Conservation (phyloP, 64 coral and sea anemone genomes). For the Stichodactyla helianthus region DNA sequence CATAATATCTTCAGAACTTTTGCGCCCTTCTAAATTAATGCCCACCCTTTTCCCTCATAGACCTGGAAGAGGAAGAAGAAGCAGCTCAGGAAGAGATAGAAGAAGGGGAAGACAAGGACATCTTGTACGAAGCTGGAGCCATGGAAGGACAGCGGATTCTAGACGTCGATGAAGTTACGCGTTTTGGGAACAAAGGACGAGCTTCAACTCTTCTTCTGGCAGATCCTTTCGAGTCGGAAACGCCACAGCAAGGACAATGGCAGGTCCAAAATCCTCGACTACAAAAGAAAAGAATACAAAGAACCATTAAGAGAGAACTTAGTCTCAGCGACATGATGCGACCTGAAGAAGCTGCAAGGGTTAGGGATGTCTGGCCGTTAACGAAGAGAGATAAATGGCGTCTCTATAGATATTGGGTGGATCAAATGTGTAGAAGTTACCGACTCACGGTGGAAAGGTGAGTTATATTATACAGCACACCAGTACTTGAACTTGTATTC, state of each 20-base stretch:
- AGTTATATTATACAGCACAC: neutral
- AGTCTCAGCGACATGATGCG: constrained; percentile 65
- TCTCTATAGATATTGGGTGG: constrained; percentile 72
- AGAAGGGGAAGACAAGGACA: constrained; percentile 39
- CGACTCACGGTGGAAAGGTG: constrained; percentile 19
- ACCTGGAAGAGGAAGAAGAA: constrained; percentile 25
- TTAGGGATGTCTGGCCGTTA: constrained; percentile 28
- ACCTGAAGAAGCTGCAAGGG: constrained; percentile 34
- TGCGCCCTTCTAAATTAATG: neutral
- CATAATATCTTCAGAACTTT: no score
- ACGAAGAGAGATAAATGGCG: constrained; percentile 55
- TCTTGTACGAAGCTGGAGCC: constrained; percentile 60
- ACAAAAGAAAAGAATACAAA: constrained; percentile 23
- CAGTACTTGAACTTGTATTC: neutral
- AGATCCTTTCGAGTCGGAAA: neutral
- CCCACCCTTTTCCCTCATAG: neutral
- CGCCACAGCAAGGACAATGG: neutral
- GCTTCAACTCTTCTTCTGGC: neutral
- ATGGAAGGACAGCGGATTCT: constrained; percentile 54
- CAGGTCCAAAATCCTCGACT: constrained; percentile 21
- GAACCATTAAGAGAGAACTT: constrained; percentile 41
- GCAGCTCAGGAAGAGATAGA: constrained; percentile 18
- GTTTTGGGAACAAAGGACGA: constrained; percentile 2
- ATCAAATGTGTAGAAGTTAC: constrained; percentile 27
- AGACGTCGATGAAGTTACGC: constrained; percentile 45